Evolutionary conservation across 1,140 invertebrate genomes (phyloP).

Genomic region (Hydropsyche tenuis): DNA sequence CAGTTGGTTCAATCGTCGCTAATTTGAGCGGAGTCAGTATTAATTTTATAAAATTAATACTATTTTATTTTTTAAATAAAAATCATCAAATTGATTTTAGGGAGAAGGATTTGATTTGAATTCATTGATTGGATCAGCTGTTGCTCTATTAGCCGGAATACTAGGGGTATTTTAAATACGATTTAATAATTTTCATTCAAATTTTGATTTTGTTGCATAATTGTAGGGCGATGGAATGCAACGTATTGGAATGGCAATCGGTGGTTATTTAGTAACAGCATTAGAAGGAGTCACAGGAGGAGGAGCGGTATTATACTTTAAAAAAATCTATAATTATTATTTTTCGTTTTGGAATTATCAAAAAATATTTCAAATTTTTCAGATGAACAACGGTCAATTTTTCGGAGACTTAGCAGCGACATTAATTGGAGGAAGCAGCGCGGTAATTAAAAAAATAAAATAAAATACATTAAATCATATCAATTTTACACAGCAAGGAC

Average conservation of each 20-base stretch:
- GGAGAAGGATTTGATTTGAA: slow-evolving; percentile 57
- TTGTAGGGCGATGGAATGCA: slow-evolving; percentile 55
- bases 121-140: slow-evolving; percentile 54
- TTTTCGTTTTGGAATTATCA: too few species aligned
- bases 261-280: slow-evolving; percentile 59
- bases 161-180: slow-evolving; percentile 49
- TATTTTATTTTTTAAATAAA: neutral
- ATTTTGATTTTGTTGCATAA: neutral
- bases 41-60: neutral
- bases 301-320: slow-evolving; percentile 59
- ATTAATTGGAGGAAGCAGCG: slow-evolving; percentile 54
- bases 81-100: slow-evolving; percentile 48
- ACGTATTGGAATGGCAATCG: slow-evolving; percentile 61
- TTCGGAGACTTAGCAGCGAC: slow-evolving; percentile 57
- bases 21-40: slow-evolving; percentile 60
- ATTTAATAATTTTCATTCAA: too few species aligned
- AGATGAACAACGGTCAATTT: slow-evolving; percentile 58
- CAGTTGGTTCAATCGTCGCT: slow-evolving; percentile 48
- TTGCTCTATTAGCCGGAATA: slow-evolving; percentile 54
- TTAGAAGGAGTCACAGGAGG: slow-evolving; percentile 62
- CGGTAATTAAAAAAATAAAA: slow-evolving; percentile 52
- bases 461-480: neutral
- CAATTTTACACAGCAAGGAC: neutral
- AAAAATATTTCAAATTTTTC: slow-evolving; percentile 38
- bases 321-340: neutral